Conservation (phyloP, 2,888 invertebrate species). For the Ornithoptera alexandrae region DNA sequence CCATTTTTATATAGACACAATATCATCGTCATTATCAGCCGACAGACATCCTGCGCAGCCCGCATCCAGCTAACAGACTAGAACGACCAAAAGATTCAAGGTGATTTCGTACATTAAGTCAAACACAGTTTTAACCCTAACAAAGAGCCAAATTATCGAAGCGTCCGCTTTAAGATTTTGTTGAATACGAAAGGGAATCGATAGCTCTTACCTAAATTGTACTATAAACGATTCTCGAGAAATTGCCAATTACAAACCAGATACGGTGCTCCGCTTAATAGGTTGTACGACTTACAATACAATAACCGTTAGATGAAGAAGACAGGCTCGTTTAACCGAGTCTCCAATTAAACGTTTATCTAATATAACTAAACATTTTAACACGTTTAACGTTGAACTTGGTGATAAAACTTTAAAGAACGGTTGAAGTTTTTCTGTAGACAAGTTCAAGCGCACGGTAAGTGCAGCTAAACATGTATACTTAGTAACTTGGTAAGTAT, state of each 20-base stretch:
- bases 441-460: neutral
- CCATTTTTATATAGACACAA: no score
- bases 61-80: no score
- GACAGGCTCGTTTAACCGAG: neutral
- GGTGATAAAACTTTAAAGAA: neutral
- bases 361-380: neutral
- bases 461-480: neutral
- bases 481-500: neutral
- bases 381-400: neutral
- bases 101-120: neutral
- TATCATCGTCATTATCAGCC: no score
- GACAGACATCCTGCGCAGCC: no score
- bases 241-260: slow-evolving; percentile 25
- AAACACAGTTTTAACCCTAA: neutral
- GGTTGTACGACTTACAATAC: slow-evolving; percentile 13
- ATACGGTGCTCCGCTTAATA: slow-evolving; percentile 19
- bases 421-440: neutral
- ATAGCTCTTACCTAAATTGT: slow-evolving; percentile 23
- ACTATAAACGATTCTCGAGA: slow-evolving; percentile 26
- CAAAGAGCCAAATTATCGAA: neutral
- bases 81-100: neutral
- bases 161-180: neutral
- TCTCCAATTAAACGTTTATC: neutral
- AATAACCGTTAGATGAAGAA: slow-evolving; percentile 8
- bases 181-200: slow-evolving; percentile 17